These are phyloP conservation scores for Okapia johnstoni DNA, from an alignment of 2,113 vertebrate species.

Conservation along the genomic window DNA sequence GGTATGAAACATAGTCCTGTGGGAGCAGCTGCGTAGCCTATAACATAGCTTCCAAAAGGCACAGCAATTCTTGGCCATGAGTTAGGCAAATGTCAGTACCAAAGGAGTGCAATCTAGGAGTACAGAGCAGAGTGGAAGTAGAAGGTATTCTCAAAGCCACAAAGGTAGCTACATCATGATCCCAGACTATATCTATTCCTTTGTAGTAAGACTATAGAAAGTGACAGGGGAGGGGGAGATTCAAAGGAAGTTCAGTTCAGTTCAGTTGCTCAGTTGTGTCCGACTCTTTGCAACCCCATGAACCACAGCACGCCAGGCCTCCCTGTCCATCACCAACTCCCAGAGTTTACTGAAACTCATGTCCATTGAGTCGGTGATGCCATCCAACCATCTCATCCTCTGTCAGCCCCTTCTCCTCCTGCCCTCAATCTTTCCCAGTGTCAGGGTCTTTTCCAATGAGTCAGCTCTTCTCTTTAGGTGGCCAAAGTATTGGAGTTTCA, in stretches of 20 bases:
- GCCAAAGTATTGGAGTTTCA: not conserved
- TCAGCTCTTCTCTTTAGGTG: not conserved
- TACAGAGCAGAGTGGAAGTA: not conserved
- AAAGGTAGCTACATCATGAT: not conserved
- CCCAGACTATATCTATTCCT: not conserved
- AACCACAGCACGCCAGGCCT: fast-evolving
- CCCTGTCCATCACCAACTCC: not conserved
- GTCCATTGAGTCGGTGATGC: not conserved
- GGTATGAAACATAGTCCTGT: not conserved
- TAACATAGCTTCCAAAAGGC: not conserved
- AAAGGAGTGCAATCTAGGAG: not conserved
- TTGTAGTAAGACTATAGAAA: not conserved
- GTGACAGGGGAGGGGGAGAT: not conserved
- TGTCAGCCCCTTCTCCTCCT: not conserved
- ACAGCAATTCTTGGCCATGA: not conserved
- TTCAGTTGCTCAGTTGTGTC: not conserved
- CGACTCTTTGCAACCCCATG: not conserved
- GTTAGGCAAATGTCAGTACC: not conserved
- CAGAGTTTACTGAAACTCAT: not conserved
- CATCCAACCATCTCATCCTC: not conserved
- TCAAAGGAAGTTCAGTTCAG: not conserved
- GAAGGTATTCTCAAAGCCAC: not conserved
- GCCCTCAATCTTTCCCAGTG: not conserved
- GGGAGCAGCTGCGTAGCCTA: not conserved
- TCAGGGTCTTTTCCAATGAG: not conserved